phyloP scores from a whole-genome alignment of 1,140 invertebrate species.

The Cydia pomonella region DNA sequence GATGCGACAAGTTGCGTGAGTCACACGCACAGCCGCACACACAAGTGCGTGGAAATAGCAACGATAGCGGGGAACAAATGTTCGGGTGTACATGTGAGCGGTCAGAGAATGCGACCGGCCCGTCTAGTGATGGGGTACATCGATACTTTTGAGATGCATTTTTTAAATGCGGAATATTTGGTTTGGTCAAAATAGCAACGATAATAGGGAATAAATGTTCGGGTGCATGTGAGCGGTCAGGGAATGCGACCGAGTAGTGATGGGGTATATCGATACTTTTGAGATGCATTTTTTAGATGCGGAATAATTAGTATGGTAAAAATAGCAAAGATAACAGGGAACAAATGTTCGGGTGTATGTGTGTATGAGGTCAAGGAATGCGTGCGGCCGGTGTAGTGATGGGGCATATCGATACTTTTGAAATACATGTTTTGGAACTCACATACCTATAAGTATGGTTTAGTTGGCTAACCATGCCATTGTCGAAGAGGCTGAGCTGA shows the following conservation, averaged over 20 bases:
- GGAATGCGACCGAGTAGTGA: constrained; percentile 74
- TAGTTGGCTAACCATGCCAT: too few relatives aligned
- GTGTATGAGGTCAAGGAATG: constrained; percentile 65
- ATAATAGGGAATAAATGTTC: constrained; percentile 67
- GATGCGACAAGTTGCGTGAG: constrained; percentile 71
- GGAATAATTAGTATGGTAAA: too few relatives aligned
- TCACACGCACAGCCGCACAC: constrained; percentile 53
- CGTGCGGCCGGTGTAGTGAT: constrained; percentile 63
- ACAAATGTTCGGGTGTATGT: constrained; percentile 64
- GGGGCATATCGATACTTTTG: neutral
- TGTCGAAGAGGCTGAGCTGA: too few relatives aligned
- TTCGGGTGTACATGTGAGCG: constrained; percentile 53
- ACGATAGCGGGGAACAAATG: constrained; percentile 63
- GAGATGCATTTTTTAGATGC: neutral
- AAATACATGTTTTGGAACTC: too few relatives aligned
- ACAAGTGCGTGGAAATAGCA: constrained; percentile 74
- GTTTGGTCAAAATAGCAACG: constrained; percentile 41
- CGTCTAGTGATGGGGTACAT: constrained; percentile 64
- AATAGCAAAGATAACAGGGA: constrained; percentile 44
- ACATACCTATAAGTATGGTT: too few relatives aligned
- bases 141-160: constrained; percentile 49
- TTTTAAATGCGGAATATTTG: neutral
- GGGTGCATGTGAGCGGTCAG: constrained; percentile 51
- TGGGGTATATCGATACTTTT: constrained; percentile 60
- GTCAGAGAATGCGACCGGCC: constrained; percentile 72